phyloP scores from a whole-genome alignment of 2,113 vertebrate species.

The Xenopus laevis region DNA sequence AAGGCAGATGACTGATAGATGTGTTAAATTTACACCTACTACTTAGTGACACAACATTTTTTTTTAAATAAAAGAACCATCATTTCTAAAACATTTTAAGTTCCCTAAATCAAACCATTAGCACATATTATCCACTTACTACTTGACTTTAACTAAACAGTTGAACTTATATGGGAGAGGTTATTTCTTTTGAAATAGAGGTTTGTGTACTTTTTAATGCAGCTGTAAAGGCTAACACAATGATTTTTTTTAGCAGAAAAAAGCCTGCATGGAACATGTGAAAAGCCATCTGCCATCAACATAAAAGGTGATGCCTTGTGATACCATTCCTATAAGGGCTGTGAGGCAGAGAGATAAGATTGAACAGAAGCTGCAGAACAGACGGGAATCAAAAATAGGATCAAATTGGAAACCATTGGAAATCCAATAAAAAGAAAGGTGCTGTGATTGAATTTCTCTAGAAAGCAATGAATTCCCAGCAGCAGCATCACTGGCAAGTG shows the following conservation, averaged over 20 bases:
- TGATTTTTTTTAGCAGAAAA: constrained; percentile 31
- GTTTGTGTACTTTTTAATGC: constrained; percentile 30
- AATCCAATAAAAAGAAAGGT: constrained; percentile 55
- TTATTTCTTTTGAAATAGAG: background rate
- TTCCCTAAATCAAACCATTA: too few relatives aligned
- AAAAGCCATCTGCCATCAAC: constrained; percentile 1
- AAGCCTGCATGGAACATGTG: background rate
- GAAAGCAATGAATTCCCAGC: constrained; percentile 53
- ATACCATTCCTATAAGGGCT: constrained; percentile 32
- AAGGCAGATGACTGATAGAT: too few relatives aligned
- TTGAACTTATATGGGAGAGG: background rate
- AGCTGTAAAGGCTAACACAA: constrained; percentile 47
- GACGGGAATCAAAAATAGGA: constrained; percentile 52
- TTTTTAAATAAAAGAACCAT: too few relatives aligned
- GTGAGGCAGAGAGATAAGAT: constrained; percentile 8
- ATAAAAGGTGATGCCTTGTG: constrained; percentile 14
- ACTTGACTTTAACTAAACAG: too few relatives aligned
- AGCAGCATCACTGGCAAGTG: constrained; percentile 54
- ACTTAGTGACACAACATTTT: too few relatives aligned
- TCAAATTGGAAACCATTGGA: constrained; percentile 44
- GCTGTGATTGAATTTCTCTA: constrained; percentile 54
- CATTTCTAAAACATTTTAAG: too few relatives aligned
- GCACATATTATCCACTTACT: too few relatives aligned
- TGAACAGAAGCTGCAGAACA: constrained; percentile 4
- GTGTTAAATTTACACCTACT: too few relatives aligned